Evolutionary conservation across 2,113 vertebrate species (phyloP).

Genomic region (Ramphastos sulfuratus): DNA sequence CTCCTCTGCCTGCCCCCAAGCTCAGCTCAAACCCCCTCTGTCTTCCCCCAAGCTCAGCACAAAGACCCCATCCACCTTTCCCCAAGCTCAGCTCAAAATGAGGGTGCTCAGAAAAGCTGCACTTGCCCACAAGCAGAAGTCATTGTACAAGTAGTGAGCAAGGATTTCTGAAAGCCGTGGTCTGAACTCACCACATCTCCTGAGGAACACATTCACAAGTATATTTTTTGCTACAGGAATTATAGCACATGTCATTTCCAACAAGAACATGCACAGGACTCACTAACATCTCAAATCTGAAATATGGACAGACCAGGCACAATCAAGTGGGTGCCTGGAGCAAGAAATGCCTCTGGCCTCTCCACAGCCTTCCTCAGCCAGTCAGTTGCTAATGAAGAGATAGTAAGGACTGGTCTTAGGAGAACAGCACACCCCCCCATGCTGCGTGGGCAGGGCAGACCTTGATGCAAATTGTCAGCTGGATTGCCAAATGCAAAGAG

Average conservation of each 20-base stretch:
- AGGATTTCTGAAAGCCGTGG: background rate
- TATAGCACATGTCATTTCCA: conserved; percentile 17
- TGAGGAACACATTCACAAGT: background rate
- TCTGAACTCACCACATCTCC: background rate
- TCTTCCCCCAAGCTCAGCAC: background rate
- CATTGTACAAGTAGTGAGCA: background rate
- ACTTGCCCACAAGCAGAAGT: background rate
- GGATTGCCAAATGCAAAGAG: fast-evolving
- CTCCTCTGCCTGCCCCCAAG: too few relatives aligned
- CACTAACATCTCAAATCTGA: background rate
- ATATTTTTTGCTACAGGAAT: conserved; percentile 31
- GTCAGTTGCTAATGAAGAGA: conserved; percentile 6
- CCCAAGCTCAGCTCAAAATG: background rate
- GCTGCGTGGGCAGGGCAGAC: background rate
- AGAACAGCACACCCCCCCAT: background rate
- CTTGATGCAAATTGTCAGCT: background rate
- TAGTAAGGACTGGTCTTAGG: fast-evolving
- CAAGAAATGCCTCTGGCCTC: background rate
- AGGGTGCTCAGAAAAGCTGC: background rate
- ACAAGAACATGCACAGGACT: background rate
- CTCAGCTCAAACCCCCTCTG: background rate
- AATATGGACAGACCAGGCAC: background rate
- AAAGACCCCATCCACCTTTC: background rate
- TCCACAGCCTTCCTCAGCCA: background rate
- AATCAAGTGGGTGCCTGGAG: background rate